Conservation (phyloP, 2,113 vertebrate species). For the Aramus guarauna region DNA sequence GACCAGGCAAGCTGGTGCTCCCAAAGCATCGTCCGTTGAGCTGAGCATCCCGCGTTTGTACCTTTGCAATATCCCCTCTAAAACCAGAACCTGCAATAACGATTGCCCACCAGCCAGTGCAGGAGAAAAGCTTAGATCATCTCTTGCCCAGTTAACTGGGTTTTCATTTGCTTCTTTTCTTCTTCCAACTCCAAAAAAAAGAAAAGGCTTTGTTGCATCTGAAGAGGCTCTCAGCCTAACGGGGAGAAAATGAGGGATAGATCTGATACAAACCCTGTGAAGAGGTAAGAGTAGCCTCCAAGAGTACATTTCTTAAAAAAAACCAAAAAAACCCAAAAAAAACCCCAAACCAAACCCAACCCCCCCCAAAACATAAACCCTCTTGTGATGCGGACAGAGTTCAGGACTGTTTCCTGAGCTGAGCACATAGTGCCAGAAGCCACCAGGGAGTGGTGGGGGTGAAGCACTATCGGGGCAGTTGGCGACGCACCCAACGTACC, state of each 20-base stretch:
- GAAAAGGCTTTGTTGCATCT: neutral
- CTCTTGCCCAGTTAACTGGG: neutral
- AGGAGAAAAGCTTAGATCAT: neutral
- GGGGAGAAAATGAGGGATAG: neutral
- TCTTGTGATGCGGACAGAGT: neutral
- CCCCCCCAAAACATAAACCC: too few species aligned
- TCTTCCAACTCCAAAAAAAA: neutral
- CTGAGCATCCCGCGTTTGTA: neutral
- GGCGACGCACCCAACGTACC: neutral
- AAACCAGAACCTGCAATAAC: neutral
- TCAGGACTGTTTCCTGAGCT: neutral
- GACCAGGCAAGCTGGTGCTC: neutral
- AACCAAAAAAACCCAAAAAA: too few species aligned
- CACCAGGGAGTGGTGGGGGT: neutral
- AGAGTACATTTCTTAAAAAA: neutral
- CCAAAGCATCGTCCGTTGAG: neutral
- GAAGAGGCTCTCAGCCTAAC: neutral
- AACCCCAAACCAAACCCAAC: neutral
- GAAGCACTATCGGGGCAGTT: neutral
- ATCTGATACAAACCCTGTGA: neutral
- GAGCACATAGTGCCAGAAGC: neutral
- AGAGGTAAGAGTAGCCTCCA: neutral
- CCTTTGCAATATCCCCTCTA: neutral
- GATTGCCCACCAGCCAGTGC: fast-evolving
- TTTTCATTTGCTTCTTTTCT: neutral